These are phyloP conservation scores for Proctacanthus coquilletti DNA, from an alignment of 1,140 invertebrate genomes.

Conservation along the genomic window DNA sequence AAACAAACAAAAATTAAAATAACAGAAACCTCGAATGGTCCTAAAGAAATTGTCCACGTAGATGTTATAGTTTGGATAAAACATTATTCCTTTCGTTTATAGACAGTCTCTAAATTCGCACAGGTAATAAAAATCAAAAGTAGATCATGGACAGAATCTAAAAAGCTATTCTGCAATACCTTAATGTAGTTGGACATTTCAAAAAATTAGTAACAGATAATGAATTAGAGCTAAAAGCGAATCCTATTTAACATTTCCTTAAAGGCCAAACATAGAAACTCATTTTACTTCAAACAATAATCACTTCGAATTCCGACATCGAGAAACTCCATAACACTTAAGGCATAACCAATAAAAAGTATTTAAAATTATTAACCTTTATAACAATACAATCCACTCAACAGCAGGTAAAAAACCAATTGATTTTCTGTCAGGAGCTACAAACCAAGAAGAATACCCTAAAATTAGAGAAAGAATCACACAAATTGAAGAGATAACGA, in stretches of 20 bases:
- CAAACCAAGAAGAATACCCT: not conserved
- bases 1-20: not conserved
- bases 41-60: not conserved
- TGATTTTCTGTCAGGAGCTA: not conserved
- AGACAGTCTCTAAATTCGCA: not conserved
- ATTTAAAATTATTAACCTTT: not conserved
- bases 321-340: not conserved
- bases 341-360: not conserved
- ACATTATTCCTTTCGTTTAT: not conserved
- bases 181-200: not conserved
- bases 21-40: not conserved
- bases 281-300: not conserved
- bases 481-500: not conserved
- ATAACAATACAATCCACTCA: slow-evolving; percentile 2
- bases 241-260: not conserved
- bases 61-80: slow-evolving; percentile 1
- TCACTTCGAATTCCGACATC: not conserved
- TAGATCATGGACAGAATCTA: not conserved
- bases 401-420: not conserved
- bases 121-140: not conserved
- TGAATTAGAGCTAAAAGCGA: not conserved
- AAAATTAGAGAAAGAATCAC: not conserved
- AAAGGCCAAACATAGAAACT: not conserved
- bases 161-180: not conserved
- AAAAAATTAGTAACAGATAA: not conserved